Base-by-base conservation (phyloP, 2,797 vertebrate species). In the Myripristis murdjan region DNA sequence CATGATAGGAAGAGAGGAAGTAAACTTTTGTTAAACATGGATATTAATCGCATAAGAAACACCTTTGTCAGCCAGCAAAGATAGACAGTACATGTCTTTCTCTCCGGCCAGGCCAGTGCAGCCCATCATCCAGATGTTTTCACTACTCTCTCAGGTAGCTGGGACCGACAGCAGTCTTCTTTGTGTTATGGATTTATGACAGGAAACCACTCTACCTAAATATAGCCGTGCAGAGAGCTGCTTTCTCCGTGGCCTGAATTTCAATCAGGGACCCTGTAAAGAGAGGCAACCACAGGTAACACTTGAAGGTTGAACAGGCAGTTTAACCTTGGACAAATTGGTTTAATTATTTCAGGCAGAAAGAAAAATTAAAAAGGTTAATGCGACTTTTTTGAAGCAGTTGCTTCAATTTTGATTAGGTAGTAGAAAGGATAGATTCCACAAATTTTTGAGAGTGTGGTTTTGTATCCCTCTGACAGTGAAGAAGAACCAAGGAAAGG, bases 201-300 rank as follows among this genome's bases (percentile, higher is more conserved):
- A 86, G 81, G 82, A 93, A 91, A 91, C 69, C 64, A 48, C 63
- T 69, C 54, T 44, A 41, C 49, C 89, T 90, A 88, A 91, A 90
- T 87, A 90, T 87, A 91, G 74, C 81, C 33, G 49, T 31, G 55
- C 35, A 75, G 79, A 82, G 70, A 74, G 75, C 70, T 69, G 66
- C 80, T 70, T 80, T 84, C 70, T 53, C 63, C 44, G 11, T 44
- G 65, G 48, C 62, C 84, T 82, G 79, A 80, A 85, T 85, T 86
- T 89, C 78, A 89, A 88, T 82, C 75, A 81, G 64, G 74, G 16
- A 66, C 37, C 35, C 44, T 81, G 61, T 48, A 48, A 67, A 54
- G n/a, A 83, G 73, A 77, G 43, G 53, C 63, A 43, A 35, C 48
- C 60, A 31, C 41, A 62, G 52, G 53, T 76, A 69, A 33, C 18